phyloP scores from a whole-genome alignment of 1,140 invertebrate genomes.

The Dreissena polymorpha region DNA sequence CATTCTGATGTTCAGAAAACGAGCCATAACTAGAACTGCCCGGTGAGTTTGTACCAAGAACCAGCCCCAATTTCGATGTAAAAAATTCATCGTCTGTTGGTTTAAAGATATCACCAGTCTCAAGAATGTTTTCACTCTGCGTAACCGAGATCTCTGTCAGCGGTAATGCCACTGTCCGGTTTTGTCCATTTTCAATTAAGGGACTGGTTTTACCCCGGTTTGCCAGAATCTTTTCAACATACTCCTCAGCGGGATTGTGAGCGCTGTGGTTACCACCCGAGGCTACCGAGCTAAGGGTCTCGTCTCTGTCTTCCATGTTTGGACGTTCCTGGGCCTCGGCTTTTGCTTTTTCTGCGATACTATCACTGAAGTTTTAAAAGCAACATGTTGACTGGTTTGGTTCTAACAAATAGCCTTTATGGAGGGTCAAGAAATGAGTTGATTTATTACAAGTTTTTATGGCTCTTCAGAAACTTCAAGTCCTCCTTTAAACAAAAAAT shows the following conservation, averaged over 20 bases:
- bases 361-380: conserved; percentile 48
- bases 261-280: conserved; percentile 58
- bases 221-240: conserved; percentile 17
- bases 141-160: neutral
- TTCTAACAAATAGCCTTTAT: no score
- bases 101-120: conserved; percentile 46
- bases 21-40: conserved; percentile 46
- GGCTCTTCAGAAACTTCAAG: no score
- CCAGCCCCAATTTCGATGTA: conserved; percentile 12
- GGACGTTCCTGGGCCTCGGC: conserved; percentile 18
- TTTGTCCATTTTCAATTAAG: conserved; percentile 4
- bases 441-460: no score
- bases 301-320: conserved; percentile 47
- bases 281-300: conserved; percentile 61
- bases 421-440: no score
- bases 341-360: neutral
- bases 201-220: neutral
- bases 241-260: conserved; percentile 35
- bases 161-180: neutral
- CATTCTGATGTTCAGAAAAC: conserved; percentile 44
- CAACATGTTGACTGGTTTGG: no score
- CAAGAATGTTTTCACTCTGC: neutral
- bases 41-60: conserved; percentile 5
- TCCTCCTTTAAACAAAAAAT: no score
- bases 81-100: conserved; percentile 48